These are phyloP conservation scores for Arctopsyche grandis DNA, from an alignment of 1,140 invertebrate genomes.

Conservation along the genomic window DNA sequence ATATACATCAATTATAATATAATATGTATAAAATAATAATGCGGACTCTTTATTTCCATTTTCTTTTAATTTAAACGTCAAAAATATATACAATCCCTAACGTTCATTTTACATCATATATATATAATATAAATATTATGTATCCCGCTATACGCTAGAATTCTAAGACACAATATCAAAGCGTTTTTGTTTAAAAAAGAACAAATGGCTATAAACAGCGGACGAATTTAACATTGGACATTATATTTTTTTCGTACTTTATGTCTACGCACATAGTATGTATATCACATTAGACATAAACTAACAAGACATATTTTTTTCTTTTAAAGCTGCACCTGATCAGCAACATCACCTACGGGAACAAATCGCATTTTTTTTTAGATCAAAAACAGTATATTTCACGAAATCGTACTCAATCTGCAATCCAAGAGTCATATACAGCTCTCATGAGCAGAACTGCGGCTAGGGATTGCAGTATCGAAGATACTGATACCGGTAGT, in stretches of 20 bases:
- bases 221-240: conserved; percentile 37
- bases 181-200: conserved; percentile 31
- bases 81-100: conserved; percentile 23
- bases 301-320: too few relatives aligned
- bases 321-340: conserved; percentile 6
- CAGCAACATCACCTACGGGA: too few relatives aligned
- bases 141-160: conserved; percentile 30
- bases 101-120: conserved; percentile 17
- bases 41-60: too few relatives aligned
- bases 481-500: too few relatives aligned
- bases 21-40: neutral
- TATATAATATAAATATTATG: conserved; percentile 5
- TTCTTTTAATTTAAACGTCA: neutral
- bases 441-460: too few relatives aligned
- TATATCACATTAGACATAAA: conserved; percentile 18
- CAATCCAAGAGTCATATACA: too few relatives aligned
- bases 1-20: conserved; percentile 8
- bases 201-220: conserved; percentile 42
- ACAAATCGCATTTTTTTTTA: too few relatives aligned
- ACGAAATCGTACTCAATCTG: too few relatives aligned
- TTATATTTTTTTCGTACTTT: neutral
- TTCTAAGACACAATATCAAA: conserved; percentile 46
- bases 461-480: too few relatives aligned
- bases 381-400: too few relatives aligned
- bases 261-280: neutral